Evolutionary conservation across 92 coral and sea anemone genomes (phyloP).

Genomic region (Scolanthus callimorphus): DNA sequence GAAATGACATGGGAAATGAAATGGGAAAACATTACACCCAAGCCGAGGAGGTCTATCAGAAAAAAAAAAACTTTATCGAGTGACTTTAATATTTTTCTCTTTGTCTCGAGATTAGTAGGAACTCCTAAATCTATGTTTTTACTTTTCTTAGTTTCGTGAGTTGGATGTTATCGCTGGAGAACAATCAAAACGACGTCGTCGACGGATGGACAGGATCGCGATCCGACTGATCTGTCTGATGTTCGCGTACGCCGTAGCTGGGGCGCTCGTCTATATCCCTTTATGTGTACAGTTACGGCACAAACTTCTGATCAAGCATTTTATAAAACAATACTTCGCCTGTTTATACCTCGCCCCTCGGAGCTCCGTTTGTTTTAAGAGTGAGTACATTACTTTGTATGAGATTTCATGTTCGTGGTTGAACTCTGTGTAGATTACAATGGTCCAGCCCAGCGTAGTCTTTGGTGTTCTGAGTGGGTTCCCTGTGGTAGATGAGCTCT

Average conservation of each 20-base stretch:
- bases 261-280: slow-evolving; percentile 54
- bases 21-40: too few relatives aligned
- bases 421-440: too few relatives aligned
- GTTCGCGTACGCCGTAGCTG: slow-evolving; percentile 65
- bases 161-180: slow-evolving; percentile 27
- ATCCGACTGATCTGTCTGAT: slow-evolving; percentile 76
- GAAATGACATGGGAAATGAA: too few relatives aligned
- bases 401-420: too few relatives aligned
- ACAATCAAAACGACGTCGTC: slow-evolving; percentile 62
- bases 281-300: slow-evolving; percentile 52
- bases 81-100: too few relatives aligned
- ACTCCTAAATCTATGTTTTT: not conserved
- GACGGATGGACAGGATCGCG: slow-evolving; percentile 56
- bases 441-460: too few relatives aligned
- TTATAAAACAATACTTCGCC: slow-evolving; percentile 34
- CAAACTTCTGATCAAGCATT: slow-evolving; percentile 26
- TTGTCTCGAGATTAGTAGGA: too few relatives aligned
- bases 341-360: slow-evolving; percentile 44
- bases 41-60: too few relatives aligned
- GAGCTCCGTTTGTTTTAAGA: not conserved
- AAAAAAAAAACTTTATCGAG: too few relatives aligned
- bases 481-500: too few relatives aligned
- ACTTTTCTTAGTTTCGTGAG: slow-evolving; percentile 38
- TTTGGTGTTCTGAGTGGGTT: too few relatives aligned
- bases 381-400: too few relatives aligned